These are phyloP conservation scores for Microcebus tavaratra DNA, from an alignment of 2,113 vertebrate genomes.

Conservation along the genomic window DNA sequence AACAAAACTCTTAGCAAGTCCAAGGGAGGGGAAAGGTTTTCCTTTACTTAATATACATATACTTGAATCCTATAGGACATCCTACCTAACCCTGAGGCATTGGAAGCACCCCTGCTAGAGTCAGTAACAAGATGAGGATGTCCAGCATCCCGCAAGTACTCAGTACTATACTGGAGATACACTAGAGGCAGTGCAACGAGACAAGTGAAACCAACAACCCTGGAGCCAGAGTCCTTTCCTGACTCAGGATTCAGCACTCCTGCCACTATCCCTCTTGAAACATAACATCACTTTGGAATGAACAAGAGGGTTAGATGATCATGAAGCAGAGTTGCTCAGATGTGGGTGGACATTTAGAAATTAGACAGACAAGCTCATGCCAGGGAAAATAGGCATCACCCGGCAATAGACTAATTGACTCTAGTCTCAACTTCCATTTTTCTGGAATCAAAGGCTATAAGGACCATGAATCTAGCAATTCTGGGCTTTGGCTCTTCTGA, in stretches of 20 bases:
- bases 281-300: background rate
- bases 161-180: fast-evolving
- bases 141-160: background rate
- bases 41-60: background rate
- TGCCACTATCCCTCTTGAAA: background rate
- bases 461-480: background rate
- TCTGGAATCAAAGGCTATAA: background rate
- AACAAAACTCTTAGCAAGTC: background rate
- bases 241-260: background rate
- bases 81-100: background rate
- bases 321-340: background rate
- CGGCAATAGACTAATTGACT: background rate
- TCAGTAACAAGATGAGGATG: background rate
- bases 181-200: background rate
- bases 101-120: too few species aligned
- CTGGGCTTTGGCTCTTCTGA: background rate
- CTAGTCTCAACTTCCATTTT: background rate
- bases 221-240: background rate
- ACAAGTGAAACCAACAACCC: fast-evolving
- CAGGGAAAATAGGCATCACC: background rate
- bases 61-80: background rate
- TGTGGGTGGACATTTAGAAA: background rate
- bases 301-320: background rate
- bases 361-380: fast-evolving
- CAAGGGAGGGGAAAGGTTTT: background rate